A percentile compares a stretch with the other conserved stretches of the same genome.
Conservation (phyloP, 2,888 invertebrate species). For the Stenoptilia bipunctidactyla region DNA sequence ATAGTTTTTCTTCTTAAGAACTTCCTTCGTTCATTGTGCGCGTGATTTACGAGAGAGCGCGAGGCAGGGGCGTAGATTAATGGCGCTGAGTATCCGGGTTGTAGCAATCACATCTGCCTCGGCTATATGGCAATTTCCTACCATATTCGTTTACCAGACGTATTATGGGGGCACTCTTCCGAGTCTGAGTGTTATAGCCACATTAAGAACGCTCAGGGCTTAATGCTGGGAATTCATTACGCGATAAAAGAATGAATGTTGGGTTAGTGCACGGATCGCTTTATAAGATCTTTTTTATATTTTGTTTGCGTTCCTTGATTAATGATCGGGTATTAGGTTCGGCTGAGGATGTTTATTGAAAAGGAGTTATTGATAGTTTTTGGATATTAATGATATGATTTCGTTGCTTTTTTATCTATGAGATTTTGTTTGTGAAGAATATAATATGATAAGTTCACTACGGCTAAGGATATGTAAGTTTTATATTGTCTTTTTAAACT, state of each 20-base stretch:
- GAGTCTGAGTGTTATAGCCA: conserved; percentile 59
- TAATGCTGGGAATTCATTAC: conserved; percentile 39
- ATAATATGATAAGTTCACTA: too few species aligned
- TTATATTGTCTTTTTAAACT: too few species aligned
- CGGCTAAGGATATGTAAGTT: too few species aligned
- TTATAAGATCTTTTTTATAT: conserved; percentile 17
- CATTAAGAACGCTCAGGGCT: conserved; percentile 45
- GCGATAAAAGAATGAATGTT: conserved; percentile 22
- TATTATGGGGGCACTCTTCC: conserved; percentile 61
- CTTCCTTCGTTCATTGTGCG: conserved; percentile 66
- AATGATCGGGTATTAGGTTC: conserved; percentile 4
- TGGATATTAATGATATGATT: too few species aligned
- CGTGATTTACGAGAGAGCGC: conserved; percentile 57
- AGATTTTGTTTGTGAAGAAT: too few species aligned
- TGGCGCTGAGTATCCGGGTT: conserved; percentile 58
- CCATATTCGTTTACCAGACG: conserved; percentile 66
- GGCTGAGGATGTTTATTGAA: too few species aligned
- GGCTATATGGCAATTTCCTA: conserved; percentile 50
- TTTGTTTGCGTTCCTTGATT: conserved; percentile 7
- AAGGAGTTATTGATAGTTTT: too few species aligned
- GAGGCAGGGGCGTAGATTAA: conserved; percentile 51
- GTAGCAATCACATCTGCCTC: conserved; percentile 58
- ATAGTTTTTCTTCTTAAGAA: conserved; percentile 72
- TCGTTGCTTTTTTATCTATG: too few species aligned
- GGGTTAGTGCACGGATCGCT: conserved; percentile 17